Evolutionary conservation across 53 echinoderm and acorn worm species (phyloP), one percentile per base, ranked within the genome.

Genomic region (Glandiceps talaboti): DNA sequence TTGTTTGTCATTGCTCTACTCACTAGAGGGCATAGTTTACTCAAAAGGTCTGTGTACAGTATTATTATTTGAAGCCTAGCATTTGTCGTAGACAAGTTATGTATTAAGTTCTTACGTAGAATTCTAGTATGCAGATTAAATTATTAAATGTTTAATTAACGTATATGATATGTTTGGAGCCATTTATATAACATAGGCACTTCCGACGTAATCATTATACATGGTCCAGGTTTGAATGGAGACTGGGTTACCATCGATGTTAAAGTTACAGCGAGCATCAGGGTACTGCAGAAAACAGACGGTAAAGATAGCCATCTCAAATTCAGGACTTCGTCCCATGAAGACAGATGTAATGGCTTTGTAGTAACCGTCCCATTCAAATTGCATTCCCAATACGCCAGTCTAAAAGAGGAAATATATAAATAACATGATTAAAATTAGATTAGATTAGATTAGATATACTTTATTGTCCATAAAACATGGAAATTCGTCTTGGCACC

Each of bases 231-330:
- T 89, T 84, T 92, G 92, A 0, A 94, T 75, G 25, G 77, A 29
- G 1, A 82, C 78, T 14, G 74, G 30, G 29, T 32, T 33, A 0
- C 86, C 92, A 20, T 45, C 20, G 1, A 94, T 32, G 26, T 74
- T 84, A 32, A 94, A 80, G 27, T 81, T 45, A 33, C 86, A 88
- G 25, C 88, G 28, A 27, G 75, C 76, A 79, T 88, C 87, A 1
- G 88, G 92, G 33, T 86, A 76, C 28, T 79, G 76, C 14, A 82
- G 28, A 86, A 92, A 96, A 30, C 90, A 90, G 0, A 75, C 81
- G 25, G 93, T 88, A 82, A 96, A 90, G 33, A 96, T 74, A 26
- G 93, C 96, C 29, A 96, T 75, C 79, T 96, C 96, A 76, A 93
- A 93, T 83, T 96, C 93, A 0, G 90, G 90, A 83, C 96, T 93